Conservation (phyloP, 2,888 invertebrate genomes). For the Dromius quadrimaculatus region DNA sequence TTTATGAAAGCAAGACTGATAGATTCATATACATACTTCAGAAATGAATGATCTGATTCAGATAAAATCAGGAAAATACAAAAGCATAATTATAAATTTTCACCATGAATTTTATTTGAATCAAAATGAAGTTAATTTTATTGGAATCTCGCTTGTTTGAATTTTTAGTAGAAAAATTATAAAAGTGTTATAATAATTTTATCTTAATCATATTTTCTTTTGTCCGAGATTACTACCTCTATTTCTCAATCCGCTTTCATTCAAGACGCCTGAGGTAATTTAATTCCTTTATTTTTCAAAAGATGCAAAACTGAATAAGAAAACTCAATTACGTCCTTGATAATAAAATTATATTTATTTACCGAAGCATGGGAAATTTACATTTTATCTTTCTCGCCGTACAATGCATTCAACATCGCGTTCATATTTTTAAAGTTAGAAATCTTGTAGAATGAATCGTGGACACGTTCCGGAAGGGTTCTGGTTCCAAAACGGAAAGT, state of each 20-base stretch:
- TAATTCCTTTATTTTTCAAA: not conserved
- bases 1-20: too few species aligned
- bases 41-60: too few species aligned
- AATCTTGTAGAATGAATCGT: not conserved
- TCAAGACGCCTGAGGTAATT: not conserved
- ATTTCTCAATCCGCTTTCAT: not conserved
- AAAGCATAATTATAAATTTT: too few species aligned
- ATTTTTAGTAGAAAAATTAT: too few species aligned
- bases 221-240: not conserved
- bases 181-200: too few species aligned
- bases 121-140: too few species aligned
- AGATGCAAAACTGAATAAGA: not conserved
- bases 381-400: not conserved
- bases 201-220: too few species aligned
- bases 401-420: not conserved
- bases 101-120: too few species aligned
- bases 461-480: not conserved
- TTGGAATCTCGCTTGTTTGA: too few species aligned
- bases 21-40: too few species aligned
- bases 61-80: too few species aligned
- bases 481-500: not conserved
- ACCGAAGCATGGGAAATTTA: not conserved
- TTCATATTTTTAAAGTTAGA: too few species aligned
- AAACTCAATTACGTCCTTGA: not conserved
- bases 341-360: constrained; percentile 4